Percentiles rank a stretch among this genome's conserved stretches.
Conservation (phyloP, 2,113 vertebrate species). For the Strigops habroptila region DNA sequence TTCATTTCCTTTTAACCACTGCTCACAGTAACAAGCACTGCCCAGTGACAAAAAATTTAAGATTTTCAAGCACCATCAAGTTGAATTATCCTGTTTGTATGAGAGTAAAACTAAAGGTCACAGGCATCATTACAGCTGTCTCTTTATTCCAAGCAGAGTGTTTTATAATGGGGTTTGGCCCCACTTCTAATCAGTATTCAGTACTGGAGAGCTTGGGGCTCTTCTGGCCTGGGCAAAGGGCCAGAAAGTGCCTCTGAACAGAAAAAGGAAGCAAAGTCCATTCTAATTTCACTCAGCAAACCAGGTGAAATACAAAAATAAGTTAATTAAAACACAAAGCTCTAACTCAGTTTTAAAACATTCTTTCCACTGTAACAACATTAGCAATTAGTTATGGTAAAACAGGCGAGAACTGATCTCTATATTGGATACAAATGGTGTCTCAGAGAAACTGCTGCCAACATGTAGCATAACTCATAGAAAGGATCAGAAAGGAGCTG, state of each 20-base stretch:
- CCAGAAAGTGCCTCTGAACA: conserved; percentile 18
- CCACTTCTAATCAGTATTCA: conserved; percentile 28
- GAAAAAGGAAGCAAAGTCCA: conserved; percentile 29
- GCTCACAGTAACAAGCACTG: background rate
- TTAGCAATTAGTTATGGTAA: background rate
- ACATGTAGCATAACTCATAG: background rate
- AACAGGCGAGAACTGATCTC: background rate
- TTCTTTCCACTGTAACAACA: background rate
- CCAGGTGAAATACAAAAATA: conserved; percentile 11
- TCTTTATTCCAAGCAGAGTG: conserved; percentile 1
- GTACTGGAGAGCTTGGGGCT: background rate
- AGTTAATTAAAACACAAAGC: background rate
- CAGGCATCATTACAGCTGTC: background rate
- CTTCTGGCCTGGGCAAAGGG: conserved; percentile 20
- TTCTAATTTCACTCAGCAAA: background rate
- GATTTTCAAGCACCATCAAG: background rate
- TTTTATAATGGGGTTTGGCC: conserved; percentile 12
- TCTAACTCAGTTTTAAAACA: background rate
- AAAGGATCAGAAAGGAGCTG: background rate
- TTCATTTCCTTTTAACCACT: background rate
- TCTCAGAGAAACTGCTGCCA: background rate
- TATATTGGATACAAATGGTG: background rate
- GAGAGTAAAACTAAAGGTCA: conserved; percentile 19
- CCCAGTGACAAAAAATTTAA: background rate
- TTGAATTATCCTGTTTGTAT: conserved; percentile 7